Percentiles rank a stretch among this genome's conserved stretches.
Evolutionary conservation across 1,140 invertebrate genomes (phyloP).

Genomic region (Holotrichia oblita): DNA sequence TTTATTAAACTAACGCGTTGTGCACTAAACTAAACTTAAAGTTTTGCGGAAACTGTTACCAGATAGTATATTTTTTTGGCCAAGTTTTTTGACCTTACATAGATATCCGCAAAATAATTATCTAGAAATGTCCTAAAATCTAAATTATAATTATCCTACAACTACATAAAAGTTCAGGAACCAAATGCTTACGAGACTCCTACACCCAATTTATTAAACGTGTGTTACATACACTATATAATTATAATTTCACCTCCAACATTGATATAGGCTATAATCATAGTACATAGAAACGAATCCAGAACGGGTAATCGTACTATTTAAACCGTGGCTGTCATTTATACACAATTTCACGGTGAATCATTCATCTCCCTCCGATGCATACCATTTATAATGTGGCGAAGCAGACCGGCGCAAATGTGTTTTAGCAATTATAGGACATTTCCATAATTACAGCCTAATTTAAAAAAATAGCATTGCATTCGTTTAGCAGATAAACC

Average conservation of each 20-base stretch:
- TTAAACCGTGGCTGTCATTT: background rate
- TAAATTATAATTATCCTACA: background rate
- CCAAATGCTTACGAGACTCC: background rate
- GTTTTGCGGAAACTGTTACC: too few relatives aligned
- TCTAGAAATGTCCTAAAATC: too few relatives aligned
- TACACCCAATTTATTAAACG: background rate
- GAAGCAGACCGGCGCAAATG: background rate
- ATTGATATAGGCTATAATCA: background rate
- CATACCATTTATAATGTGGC: background rate
- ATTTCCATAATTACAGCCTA: background rate
- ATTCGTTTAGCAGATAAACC: background rate
- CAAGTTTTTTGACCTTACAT: too few relatives aligned
- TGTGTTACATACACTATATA: background rate
- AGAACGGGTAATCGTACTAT: background rate
- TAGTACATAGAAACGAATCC: background rate
- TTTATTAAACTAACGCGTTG: too few relatives aligned
- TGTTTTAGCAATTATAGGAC: conserved; percentile 6
- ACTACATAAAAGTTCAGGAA: conserved; percentile 23
- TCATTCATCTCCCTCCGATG: background rate
- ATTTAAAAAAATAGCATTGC: conserved; percentile 16
- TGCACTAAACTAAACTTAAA: too few relatives aligned
- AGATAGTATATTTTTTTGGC: too few relatives aligned
- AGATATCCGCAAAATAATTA: too few relatives aligned
- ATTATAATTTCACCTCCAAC: background rate
- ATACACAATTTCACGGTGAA: background rate